Evolutionary conservation across 2,797 vertebrate genomes (phyloP).

Genomic region (Nannoperca australis): DNA sequence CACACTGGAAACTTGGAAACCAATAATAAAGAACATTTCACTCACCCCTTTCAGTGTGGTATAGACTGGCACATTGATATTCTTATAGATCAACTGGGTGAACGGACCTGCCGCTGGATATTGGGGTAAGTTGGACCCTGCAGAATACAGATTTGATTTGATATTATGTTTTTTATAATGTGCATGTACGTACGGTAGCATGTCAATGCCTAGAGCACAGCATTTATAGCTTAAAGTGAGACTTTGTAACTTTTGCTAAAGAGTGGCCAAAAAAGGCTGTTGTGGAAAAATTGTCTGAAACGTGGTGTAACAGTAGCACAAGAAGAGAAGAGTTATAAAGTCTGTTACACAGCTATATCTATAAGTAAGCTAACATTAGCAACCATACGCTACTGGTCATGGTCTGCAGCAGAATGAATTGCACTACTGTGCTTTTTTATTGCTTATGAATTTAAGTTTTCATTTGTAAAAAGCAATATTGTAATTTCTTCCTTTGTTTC

Average conservation of each 20-base stretch:
- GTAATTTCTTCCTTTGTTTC: not conserved
- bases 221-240: not conserved
- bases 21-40: not conserved
- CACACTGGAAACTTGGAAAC: not conserved
- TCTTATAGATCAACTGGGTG: conserved; percentile 92
- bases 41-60: conserved; percentile 96
- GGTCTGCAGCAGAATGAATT: not conserved
- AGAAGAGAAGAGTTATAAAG: not conserved
- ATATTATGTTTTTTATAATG: not conserved
- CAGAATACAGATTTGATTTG: conserved; percentile 19
- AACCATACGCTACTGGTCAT: not conserved
- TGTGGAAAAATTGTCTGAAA: not conserved
- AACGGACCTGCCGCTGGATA: conserved; percentile 87
- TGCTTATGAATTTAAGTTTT: not conserved
- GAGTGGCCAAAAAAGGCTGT: not conserved
- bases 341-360: not conserved
- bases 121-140: conserved; percentile 87
- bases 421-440: not conserved
- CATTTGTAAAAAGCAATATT: not conserved
- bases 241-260: not conserved
- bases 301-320: not conserved
- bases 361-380: too few relatives aligned
- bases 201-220: not conserved
- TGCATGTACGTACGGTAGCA: not conserved
- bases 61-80: conserved; percentile 93